A percentile compares a stretch with the other conserved stretches of the same genome.
phyloP scores from a whole-genome alignment of 2,113 vertebrate species.

The Nerophis lumbriciformis region DNA sequence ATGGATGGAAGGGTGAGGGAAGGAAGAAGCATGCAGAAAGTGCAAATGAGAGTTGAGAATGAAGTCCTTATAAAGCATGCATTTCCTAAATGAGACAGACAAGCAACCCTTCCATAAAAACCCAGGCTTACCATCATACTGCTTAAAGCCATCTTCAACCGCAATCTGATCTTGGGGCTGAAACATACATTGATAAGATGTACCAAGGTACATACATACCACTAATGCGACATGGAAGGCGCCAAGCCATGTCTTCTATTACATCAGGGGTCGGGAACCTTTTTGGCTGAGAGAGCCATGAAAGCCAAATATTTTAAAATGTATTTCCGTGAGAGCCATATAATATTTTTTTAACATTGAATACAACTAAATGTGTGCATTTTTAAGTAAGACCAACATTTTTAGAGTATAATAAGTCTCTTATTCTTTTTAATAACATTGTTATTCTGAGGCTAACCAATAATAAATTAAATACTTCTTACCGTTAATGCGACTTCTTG shows the following conservation, averaged over 20 bases:
- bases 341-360: no score
- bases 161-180: constrained; percentile 97
- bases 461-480: no score
- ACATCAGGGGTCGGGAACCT: no score
- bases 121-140: constrained; percentile 92
- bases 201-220: constrained; percentile 70
- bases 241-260: neutral
- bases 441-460: no score
- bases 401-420: no score
- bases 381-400: no score
- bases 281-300: no score
- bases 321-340: no score
- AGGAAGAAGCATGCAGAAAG: constrained; percentile 7
- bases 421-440: no score
- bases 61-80: constrained; percentile 39
- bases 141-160: constrained; percentile 96
- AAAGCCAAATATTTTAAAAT: no score
- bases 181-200: constrained; percentile 78
- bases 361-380: no score
- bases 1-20: neutral
- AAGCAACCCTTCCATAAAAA: constrained; percentile 48
- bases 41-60: constrained; percentile 17
- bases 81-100: constrained; percentile 31
- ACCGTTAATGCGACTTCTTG: no score
- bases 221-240: constrained; percentile 52